Percentiles rank a stretch among this genome's conserved stretches.
These are phyloP conservation scores for Vidua macroura DNA, from an alignment of 2,113 vertebrate genomes.

Conservation along the genomic window DNA sequence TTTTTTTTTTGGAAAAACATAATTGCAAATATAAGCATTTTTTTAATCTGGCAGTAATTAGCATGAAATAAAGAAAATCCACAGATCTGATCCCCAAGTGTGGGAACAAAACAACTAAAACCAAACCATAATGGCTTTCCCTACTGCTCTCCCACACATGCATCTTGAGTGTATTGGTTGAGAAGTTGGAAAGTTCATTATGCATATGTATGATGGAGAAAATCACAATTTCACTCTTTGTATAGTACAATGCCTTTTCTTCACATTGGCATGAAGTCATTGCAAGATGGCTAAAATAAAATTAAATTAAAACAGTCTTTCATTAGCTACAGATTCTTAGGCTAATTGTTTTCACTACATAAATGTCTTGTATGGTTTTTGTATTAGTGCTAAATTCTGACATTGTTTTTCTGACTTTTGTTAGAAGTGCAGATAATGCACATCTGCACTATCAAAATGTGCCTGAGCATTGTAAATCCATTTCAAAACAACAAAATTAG, in stretches of 20 bases:
- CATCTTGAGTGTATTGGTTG: neutral
- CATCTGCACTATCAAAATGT: neutral
- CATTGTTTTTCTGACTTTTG: neutral
- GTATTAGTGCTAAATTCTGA: neutral
- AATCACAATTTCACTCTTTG: neutral
- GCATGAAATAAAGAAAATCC: neutral
- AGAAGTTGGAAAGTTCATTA: neutral
- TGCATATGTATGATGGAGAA: neutral
- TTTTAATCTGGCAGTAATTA: neutral
- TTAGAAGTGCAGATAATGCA: too few species aligned
- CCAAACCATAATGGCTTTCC: neutral
- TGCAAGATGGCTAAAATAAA: neutral
- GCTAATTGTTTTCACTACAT: neutral
- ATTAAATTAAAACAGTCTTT: neutral
- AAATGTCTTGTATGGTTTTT: neutral
- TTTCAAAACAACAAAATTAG: neutral
- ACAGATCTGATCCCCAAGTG: neutral
- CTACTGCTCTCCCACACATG: rapidly evolving
- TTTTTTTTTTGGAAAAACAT: neutral
- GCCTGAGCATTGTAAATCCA: neutral
- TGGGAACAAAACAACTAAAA: neutral
- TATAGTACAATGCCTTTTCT: neutral
- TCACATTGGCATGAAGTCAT: neutral
- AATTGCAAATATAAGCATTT: neutral
- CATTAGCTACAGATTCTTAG: neutral